phyloP scores from a whole-genome alignment of 1,140 invertebrate genomes.

The Zaprionus ghesquierei region DNA sequence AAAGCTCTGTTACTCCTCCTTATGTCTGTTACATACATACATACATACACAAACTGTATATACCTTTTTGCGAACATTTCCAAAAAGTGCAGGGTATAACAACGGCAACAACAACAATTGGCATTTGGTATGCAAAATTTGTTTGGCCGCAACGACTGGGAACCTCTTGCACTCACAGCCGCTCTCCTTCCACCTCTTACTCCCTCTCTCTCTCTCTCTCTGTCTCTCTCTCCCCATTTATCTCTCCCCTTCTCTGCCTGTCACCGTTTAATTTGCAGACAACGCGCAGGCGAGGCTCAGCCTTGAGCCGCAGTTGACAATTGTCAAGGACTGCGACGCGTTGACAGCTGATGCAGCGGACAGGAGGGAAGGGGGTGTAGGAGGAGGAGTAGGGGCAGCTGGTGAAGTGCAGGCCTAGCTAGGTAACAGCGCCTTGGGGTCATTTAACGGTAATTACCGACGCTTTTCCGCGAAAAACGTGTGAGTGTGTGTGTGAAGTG shows the following conservation, averaged over 20 bases:
- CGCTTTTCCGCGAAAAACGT: constrained; percentile 65
- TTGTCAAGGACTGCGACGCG: constrained; percentile 72
- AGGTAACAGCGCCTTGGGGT: constrained; percentile 31
- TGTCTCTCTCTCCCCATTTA: neutral
- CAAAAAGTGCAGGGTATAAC: too few species aligned
- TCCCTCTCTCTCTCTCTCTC: neutral
- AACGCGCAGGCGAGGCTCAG: constrained; percentile 51
- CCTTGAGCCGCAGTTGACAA: constrained; percentile 75
- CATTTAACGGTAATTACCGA: constrained; percentile 79
- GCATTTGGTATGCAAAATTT: constrained; percentile 81
- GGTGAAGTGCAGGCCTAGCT: constrained; percentile 17
- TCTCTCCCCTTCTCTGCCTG: neutral
- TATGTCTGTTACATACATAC: too few species aligned
- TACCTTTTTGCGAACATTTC: too few species aligned
- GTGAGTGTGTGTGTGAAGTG: constrained; percentile 14
- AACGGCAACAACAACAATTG: constrained; percentile 6
- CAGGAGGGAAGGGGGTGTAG: accelerated
- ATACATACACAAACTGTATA: too few species aligned
- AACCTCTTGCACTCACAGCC: constrained; percentile 26
- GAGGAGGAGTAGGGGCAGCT: neutral
- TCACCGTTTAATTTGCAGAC: constrained; percentile 79
- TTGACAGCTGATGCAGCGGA: constrained; percentile 36
- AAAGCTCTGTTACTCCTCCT: too few species aligned
- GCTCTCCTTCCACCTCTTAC: neutral
- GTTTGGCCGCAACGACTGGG: constrained; percentile 58